phyloP scores from a whole-genome alignment of 2,888 invertebrate species.

The Neoitamus cyanurus region DNA sequence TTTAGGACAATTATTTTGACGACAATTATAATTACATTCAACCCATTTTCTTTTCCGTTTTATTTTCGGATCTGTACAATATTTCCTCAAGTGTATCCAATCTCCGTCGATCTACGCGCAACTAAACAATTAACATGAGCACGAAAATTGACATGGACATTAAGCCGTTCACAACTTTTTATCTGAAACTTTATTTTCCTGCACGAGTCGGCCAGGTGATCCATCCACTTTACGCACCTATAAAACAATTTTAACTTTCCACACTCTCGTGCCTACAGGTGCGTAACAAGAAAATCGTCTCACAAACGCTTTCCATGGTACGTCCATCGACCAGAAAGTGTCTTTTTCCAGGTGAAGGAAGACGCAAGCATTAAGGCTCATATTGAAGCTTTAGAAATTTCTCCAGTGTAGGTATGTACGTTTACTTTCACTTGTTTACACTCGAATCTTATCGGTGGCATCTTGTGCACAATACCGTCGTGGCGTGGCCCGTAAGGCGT shows the following conservation, averaged over 20 bases:
- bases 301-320: neutral
- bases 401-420: neutral
- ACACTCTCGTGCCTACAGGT: neutral
- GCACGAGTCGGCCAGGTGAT: neutral
- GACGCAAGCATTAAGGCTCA: neutral
- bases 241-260: neutral
- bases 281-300: neutral
- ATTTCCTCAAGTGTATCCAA: neutral
- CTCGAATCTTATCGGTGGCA: neutral
- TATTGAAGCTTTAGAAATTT: slow-evolving; percentile 20
- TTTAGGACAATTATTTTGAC: no score
- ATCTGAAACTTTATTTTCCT: neutral
- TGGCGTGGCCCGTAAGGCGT: neutral
- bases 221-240: neutral
- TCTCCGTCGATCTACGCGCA: neutral
- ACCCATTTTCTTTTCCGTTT: neutral
- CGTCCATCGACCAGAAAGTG: neutral
- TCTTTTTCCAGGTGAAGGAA: slow-evolving; percentile 9
- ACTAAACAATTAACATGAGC: neutral
- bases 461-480: neutral
- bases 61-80: neutral
- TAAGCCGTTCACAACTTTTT: neutral
- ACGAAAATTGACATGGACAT: neutral
- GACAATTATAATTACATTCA: no score
- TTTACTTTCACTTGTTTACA: slow-evolving; percentile 34